Conservation (phyloP, 2,888 invertebrate genomes). For the Laspeyria flexula region DNA sequence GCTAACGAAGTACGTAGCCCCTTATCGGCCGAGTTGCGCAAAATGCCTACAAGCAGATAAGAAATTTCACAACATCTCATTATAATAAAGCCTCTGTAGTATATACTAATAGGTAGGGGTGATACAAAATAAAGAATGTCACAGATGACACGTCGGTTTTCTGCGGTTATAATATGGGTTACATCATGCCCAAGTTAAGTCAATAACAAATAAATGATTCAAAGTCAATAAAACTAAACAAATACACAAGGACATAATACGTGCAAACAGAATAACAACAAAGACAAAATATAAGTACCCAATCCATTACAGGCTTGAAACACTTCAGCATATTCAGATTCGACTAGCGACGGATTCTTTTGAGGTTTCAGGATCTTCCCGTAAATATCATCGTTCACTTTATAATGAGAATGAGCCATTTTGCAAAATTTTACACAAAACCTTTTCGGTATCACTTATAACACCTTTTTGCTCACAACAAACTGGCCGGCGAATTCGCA, state of each 20-base stretch:
- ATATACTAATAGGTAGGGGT: neutral
- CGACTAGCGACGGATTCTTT: conserved; percentile 54
- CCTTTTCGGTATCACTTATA: conserved; percentile 43
- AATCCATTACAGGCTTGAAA: conserved; percentile 76
- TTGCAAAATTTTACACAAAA: conserved; percentile 45
- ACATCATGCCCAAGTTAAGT: conserved; percentile 15
- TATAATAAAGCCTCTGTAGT: conserved; percentile 28
- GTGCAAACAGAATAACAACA: neutral
- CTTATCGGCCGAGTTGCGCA: conserved; percentile 47
- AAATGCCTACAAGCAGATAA: conserved; percentile 50
- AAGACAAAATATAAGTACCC: conserved; percentile 54
- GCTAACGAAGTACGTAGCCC: conserved; percentile 24
- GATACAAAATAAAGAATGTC: conserved; percentile 29
- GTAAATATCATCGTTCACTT: conserved; percentile 80
- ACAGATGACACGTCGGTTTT: neutral
- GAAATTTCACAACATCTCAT: conserved; percentile 35
- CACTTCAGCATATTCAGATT: conserved; percentile 73
- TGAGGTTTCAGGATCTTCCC: conserved; percentile 76
- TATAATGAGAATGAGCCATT: conserved; percentile 73
- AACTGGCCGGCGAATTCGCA: conserved; percentile 65
- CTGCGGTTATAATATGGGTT: conserved; percentile 18
- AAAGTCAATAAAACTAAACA: conserved; percentile 14
- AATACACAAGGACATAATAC: neutral
- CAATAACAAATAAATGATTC: conserved; percentile 21
- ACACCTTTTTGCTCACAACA: conserved; percentile 48